Base-by-base conservation (phyloP, 2,888 invertebrate species). In the Nineta flava region DNA sequence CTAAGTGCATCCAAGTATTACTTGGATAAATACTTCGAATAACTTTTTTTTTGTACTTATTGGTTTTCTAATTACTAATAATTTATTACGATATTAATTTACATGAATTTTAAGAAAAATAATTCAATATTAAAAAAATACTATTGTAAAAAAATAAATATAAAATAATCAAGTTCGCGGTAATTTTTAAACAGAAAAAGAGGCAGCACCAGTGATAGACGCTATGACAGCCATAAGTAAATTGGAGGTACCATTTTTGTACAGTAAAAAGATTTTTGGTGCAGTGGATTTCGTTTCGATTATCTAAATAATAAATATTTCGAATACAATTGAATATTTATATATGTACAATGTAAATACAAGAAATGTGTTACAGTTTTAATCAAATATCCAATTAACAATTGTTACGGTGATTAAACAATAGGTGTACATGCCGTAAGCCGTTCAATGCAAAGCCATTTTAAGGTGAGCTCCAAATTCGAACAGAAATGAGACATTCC, bases 381-480 rank as follows among this genome's bases (percentile, higher is more conserved):
- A 19, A 26, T 26, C 26, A 26, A 26, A 7, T 7, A 26, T 26
- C 7, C 4, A 26, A 26, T 26, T 26, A 26, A 26, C 7, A 6
- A 26, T 7, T 26, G 7, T 26, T 26, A 26, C 7, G 7, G 26
- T 21, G 21, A 44, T 12, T 44, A 21, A 9, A 13, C 21, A 13
- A 44, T 21, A 26, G 15, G 13, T 26, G 10, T 17, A 44, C 9
- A 44, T 44, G 17, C 12, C 19, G 17, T 34, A 34, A 31, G 34
- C 32, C 38, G 12, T 34, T 34, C 47, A 15, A 17, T 34, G 15
- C 31, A 47, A 17, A 47, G 47, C 47, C 47, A 47, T 47, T 47
- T 47, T 47, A 26, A 47, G 47, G 47, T 47, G 47, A 47, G 47
- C 47, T 35, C 16, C 35, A 47, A 47, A 47, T 47, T 47, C 47